These are phyloP conservation scores for Himalopsyche tibetana DNA, from an alignment of 2,888 invertebrate genomes.

Conservation along the genomic window DNA sequence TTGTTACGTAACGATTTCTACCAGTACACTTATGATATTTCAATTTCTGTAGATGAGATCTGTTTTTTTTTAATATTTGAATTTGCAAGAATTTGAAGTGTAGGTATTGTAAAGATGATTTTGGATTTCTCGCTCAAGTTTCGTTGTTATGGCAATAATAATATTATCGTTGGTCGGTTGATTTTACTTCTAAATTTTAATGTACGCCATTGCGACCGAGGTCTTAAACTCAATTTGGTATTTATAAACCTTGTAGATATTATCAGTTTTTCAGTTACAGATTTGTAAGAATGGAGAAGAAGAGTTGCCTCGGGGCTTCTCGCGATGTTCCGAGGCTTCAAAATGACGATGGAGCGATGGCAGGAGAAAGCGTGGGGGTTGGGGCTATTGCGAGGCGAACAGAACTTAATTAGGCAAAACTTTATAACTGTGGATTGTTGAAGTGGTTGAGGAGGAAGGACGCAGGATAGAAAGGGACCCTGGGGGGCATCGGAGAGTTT, in stretches of 20 bases:
- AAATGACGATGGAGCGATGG: slow-evolving; percentile 41
- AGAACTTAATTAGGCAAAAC: slow-evolving; percentile 66
- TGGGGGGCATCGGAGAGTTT: slow-evolving; percentile 53
- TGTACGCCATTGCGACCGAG: slow-evolving; percentile 28
- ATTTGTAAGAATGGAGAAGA: slow-evolving; percentile 61
- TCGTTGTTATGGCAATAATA: slow-evolving; percentile 8
- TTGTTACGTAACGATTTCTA: too few species aligned
- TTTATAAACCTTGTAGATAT: slow-evolving; percentile 58
- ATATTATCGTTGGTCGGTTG: slow-evolving; percentile 44
- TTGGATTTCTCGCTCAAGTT: slow-evolving; percentile 44
- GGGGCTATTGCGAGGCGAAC: slow-evolving; percentile 51
- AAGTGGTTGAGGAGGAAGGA: slow-evolving; percentile 54
- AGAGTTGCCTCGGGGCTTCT: slow-evolving; percentile 51
- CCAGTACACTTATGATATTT: too few species aligned
- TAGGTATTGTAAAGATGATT: not conserved
- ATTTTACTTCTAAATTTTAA: slow-evolving; percentile 20
- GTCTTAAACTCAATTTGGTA: slow-evolving; percentile 62
- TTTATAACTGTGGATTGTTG: slow-evolving; percentile 63
- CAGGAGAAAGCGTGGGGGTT: not conserved
- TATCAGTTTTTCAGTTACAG: slow-evolving; percentile 64
- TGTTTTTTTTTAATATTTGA: too few species aligned
- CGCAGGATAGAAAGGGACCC: slow-evolving; percentile 47
- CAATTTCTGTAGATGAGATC: too few species aligned
- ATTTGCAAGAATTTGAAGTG: not conserved
- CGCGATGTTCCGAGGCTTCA: slow-evolving; percentile 55